phyloP scores from a whole-genome alignment of 1,140 invertebrate species.

The Papilio machaon region DNA sequence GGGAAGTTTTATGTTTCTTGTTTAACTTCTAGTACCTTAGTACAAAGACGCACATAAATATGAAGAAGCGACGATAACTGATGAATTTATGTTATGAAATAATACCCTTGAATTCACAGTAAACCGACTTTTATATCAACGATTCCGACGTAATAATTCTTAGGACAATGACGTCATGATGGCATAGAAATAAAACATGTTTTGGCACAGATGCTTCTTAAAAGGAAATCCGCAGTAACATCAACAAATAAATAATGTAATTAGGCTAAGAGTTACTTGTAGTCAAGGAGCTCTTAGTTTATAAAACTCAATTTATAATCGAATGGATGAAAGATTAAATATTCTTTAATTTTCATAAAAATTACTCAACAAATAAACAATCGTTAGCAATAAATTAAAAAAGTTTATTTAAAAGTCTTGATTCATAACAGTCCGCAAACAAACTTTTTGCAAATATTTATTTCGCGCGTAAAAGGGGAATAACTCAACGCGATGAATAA shows the following conservation, averaged over 20 bases:
- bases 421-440: background rate
- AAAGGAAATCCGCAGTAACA: too few species aligned
- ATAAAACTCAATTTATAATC: too few species aligned
- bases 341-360: background rate
- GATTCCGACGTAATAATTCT: background rate
- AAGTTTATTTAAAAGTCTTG: background rate
- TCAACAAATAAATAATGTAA: too few species aligned
- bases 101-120: background rate
- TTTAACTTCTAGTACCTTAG: conserved; percentile 17
- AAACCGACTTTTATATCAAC: background rate
- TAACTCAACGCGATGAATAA: conserved; percentile 33
- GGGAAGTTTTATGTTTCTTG: conserved; percentile 46
- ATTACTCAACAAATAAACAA: background rate
- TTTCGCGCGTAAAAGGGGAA: conserved; percentile 16
- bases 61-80: background rate
- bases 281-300: too few species aligned
- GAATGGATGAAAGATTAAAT: too few species aligned
- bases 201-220: too few species aligned
- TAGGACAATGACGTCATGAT: too few species aligned
- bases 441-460: conserved; percentile 33
- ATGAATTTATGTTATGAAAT: background rate
- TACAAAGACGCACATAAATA: conserved; percentile 1
- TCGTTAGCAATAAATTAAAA: background rate
- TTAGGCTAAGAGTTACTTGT: too few species aligned
- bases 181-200: too few species aligned